These are phyloP conservation scores for Rhagophthalmus giganteus DNA, from an alignment of 2,888 invertebrate species.

Conservation along the genomic window DNA sequence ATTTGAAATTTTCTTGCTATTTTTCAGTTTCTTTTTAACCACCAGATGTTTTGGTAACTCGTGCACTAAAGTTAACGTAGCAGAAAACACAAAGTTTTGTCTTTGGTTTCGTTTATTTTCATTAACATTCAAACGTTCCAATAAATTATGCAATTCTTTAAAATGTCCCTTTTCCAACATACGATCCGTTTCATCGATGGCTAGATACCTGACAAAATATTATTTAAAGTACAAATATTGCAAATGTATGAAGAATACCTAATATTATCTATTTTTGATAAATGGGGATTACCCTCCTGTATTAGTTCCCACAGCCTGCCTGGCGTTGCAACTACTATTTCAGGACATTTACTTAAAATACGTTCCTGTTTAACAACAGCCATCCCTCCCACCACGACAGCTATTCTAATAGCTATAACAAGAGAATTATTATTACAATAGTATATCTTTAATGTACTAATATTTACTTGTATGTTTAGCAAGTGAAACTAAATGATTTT, in stretches of 20 bases:
- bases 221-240: background rate
- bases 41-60: slow-evolving; percentile 76
- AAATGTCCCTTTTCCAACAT: slow-evolving; percentile 98
- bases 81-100: slow-evolving; percentile 97
- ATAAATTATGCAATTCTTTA: slow-evolving; percentile 80
- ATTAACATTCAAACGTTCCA: slow-evolving; percentile 78
- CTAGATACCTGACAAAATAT: slow-evolving; percentile 71
- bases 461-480: slow-evolving; percentile 75
- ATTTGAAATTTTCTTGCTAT: slow-evolving; percentile 62
- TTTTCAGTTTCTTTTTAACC: slow-evolving; percentile 60
- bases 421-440: slow-evolving; percentile 4
- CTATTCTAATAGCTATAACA: slow-evolving; percentile 64
- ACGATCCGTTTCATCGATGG: slow-evolving; percentile 97
- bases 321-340: slow-evolving; percentile 96
- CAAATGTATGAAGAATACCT: slow-evolving; percentile 56
- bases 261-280: slow-evolving; percentile 71
- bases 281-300: slow-evolving; percentile 74
- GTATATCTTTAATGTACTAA: background rate
- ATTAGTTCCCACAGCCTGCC: slow-evolving; percentile 96
- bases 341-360: slow-evolving; percentile 78
- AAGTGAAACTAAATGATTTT: slow-evolving; percentile 76
- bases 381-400: slow-evolving; percentile 92
- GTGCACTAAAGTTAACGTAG: slow-evolving; percentile 91
- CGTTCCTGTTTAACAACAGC: slow-evolving; percentile 92
- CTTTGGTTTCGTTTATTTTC: slow-evolving; percentile 62